Conservation (phyloP, 2,113 vertebrate species). For the Polyodon spathula region DNA sequence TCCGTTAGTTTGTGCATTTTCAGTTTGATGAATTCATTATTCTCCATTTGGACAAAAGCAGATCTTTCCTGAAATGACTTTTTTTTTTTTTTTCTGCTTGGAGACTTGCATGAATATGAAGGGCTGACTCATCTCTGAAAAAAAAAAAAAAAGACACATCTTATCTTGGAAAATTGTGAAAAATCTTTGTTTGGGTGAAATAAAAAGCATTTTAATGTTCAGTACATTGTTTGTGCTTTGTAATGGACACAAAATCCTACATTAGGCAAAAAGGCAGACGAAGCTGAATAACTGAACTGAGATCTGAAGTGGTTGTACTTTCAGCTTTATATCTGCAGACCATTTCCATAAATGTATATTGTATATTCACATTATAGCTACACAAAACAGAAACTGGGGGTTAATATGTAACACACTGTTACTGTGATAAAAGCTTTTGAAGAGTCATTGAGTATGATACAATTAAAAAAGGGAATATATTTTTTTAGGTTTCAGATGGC, state of each 20-base stretch:
- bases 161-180: conserved; percentile 54
- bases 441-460: too few relatives aligned
- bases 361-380: too few relatives aligned
- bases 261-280: not conserved
- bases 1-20: conserved; percentile 58
- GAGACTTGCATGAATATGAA: conserved; percentile 40
- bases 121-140: conserved; percentile 53
- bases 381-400: too few relatives aligned
- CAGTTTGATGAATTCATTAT: conserved; percentile 71
- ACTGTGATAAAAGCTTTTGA: too few relatives aligned
- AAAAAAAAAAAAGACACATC: conserved; percentile 33
- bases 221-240: conserved; percentile 30
- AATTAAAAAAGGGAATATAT: too few relatives aligned
- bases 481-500: too few relatives aligned
- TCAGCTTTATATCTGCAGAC: not conserved
- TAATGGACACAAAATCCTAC: conserved; percentile 53
- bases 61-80: conserved; percentile 30
- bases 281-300: conserved; percentile 1
- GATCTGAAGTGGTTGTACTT: not conserved
- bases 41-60: conserved; percentile 28
- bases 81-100: conserved; percentile 38
- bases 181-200: conserved; percentile 30
- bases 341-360: not conserved
- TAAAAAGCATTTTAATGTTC: conserved; percentile 42
- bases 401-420: too few relatives aligned